Evolutionary conservation across 2,888 invertebrate genomes (phyloP).

Genomic region (Limnephilus marmoratus): DNA sequence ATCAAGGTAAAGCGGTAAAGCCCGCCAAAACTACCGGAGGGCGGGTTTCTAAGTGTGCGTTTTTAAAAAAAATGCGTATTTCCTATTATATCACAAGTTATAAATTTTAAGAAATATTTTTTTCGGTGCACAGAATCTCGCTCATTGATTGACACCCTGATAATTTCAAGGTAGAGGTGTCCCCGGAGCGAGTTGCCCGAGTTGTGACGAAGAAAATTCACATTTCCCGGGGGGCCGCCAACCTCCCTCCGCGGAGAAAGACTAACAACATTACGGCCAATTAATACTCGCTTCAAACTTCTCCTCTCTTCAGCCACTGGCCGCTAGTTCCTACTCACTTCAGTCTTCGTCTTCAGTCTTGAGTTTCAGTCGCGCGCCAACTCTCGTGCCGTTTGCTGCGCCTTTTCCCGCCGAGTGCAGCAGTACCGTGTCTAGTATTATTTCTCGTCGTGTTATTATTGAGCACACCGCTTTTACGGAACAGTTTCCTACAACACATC

Average conservation of each 20-base stretch:
- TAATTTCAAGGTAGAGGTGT: constrained; percentile 13
- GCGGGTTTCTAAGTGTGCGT: too few relatives aligned
- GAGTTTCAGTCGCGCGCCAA: constrained; percentile 42
- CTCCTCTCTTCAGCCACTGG: neutral
- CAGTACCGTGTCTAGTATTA: neutral
- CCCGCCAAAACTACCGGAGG: too few relatives aligned
- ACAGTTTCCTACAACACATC: constrained; percentile 7
- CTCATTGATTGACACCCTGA: neutral
- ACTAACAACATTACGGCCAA: neutral
- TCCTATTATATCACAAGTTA: too few relatives aligned
- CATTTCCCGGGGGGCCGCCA: constrained; percentile 35
- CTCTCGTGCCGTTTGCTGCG: constrained; percentile 25
- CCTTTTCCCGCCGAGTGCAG: neutral
- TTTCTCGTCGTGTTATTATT: neutral
- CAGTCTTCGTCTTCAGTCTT: neutral
- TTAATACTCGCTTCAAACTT: neutral
- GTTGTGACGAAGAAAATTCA: constrained; percentile 24
- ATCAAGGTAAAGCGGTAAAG: too few relatives aligned
- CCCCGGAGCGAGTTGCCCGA: neutral
- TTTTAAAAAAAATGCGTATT: too few relatives aligned
- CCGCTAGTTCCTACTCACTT: neutral
- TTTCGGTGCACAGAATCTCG: neutral
- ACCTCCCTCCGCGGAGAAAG: constrained; percentile 15
- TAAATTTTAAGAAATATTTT: too few relatives aligned
- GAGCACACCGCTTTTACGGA: neutral